Evolutionary conservation across 1,140 invertebrate species (phyloP), one percentile per base, ranked within the genome.

Genomic region (Ylistrum balloti): DNA sequence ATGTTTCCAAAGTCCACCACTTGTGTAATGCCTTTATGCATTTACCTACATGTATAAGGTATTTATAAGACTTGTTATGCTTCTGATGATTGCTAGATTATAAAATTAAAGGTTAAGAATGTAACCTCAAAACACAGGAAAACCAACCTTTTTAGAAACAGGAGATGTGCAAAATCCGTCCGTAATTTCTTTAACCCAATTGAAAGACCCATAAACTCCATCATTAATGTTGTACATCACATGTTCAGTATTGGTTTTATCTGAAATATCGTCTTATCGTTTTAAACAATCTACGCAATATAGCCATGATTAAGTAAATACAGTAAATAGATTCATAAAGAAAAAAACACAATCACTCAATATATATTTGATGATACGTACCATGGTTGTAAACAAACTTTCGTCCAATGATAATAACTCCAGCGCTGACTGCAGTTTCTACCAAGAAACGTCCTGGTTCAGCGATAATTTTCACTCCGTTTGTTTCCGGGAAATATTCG

Each of bases 381-480:
- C 56, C 56, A 74, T 74, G 0, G 11, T 74, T 11, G 28, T 74
- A 74, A n/a, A 74, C 5, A 74, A 74, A 28, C 22, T 74, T 74
- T n/a, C 56, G 22, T 28, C 56, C 56, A 5, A 74, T 74, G 56
- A 74, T 74, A 74, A 7, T 74, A 11, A 28, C 56, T n/a, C 22
- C 56, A 74, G 56, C 56, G 28, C 56, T 74, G 22, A 74, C 17
- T 5, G 56, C 22, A 28, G 20, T 74, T n/a, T 74, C 56, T 28
- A 74, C 56, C n/a, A 74, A n/a, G n/a, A 28, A 74, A 74, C 56
- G 56, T 74, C 56, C 56, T 28, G 56, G 56, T n/a, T 74, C 56
- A 28, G 56, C 56, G 22, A 74, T 74, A 5, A 74, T 28, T 74
- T n/a, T 74, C 9, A 74, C 56, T n/a, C 56, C 22, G 56, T 74